Base-by-base conservation (phyloP, 2,888 invertebrate genomes). In the Dolichomitus sp. region DNA sequence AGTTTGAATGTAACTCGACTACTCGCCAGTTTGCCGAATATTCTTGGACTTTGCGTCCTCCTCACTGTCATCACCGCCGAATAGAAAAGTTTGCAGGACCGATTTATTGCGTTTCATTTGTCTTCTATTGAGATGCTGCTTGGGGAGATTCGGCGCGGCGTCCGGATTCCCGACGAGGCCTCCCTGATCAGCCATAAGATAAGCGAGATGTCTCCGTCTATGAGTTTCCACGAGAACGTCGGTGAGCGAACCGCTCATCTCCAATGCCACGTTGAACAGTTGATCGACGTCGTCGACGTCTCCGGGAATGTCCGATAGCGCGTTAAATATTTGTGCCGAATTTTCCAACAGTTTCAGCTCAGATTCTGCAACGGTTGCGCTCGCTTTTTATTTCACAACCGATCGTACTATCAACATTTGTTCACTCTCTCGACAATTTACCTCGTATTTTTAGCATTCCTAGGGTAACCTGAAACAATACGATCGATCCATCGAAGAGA, bases 251-350 rank as follows among this genome's bases (percentile, higher is more conserved):
- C 97, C 97, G 57, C 98, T 97, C 81, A 98, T 96, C 87, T 97
- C 96, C 88, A 96, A 94, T 0, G 97, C 95, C 68, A 96, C 97
- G 93, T 97, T 96, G 87, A 99, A 96, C 40, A 99, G 95, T 84
- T 97, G 95, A 89, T 98, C 98, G 68, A 99, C 98, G 94, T 99
- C 98, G 91, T 98, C 97, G 81, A 99, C 97, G 94, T 97, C 97
- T 17, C 98, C 98, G 52, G 99, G 99, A 91, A 99, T 98, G 93
- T 99, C 98, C 19, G 99, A 99, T 2, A 99, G 95, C 3, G 98
- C 98, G 94, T 99, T 99, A 94, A 99, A 99, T 91, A 99, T 99
- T 94, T 99, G 98, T 12, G 99, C 99, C 0, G 99, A 99, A 94
- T 99, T 99, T 90, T 99, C 98, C 87, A 98, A 95, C 86, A 96